phyloP scores from a whole-genome alignment of 2,888 invertebrate genomes.

The Scrobipalpa costella region DNA sequence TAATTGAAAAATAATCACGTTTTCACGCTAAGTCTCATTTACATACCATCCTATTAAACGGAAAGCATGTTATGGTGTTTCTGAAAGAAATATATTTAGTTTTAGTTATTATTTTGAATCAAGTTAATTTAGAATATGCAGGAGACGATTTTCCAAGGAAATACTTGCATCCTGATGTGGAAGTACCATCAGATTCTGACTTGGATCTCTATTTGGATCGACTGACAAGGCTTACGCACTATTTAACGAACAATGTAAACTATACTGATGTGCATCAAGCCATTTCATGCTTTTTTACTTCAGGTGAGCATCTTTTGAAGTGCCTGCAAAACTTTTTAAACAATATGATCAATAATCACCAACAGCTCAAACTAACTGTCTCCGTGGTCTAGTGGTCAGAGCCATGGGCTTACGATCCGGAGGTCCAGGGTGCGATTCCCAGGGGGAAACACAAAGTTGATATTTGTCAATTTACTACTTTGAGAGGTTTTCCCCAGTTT shows the following conservation, averaged over 20 bases:
- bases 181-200: neutral
- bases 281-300: neutral
- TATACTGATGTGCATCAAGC: neutral
- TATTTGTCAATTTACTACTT: too few relatives aligned
- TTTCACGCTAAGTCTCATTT: too few relatives aligned
- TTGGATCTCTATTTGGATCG: neutral
- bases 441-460: too few relatives aligned
- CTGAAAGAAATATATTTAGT: neutral
- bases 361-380: too few relatives aligned
- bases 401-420: too few relatives aligned
- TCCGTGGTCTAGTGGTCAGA: too few relatives aligned
- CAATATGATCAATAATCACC: too few relatives aligned
- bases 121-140: neutral
- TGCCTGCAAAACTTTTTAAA: too few relatives aligned
- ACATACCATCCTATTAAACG: too few relatives aligned
- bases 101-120: neutral
- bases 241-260: neutral
- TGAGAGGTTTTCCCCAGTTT: too few relatives aligned
- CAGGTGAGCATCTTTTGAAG: neutral
- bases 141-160: slow-evolving; percentile 3
- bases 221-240: neutral
- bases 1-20: too few relatives aligned
- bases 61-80: neutral
- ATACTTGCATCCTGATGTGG: slow-evolving; percentile 3
- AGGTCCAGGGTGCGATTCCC: too few relatives aligned